Percentiles rank a stretch among this genome's conserved stretches.
phyloP scores from a whole-genome alignment of 2,888 invertebrate genomes.

The Dolichomitus sp. region DNA sequence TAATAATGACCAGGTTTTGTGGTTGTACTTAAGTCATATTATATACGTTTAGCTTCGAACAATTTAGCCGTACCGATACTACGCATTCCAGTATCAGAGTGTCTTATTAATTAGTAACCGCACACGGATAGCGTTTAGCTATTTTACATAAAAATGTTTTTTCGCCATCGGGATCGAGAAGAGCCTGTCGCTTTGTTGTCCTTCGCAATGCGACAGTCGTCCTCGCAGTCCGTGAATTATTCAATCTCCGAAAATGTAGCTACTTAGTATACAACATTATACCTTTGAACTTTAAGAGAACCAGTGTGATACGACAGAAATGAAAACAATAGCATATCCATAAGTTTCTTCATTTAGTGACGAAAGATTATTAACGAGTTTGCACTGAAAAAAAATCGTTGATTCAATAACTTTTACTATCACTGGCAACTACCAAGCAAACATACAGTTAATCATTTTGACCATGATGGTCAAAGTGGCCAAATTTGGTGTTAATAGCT shows the following conservation, averaged over 20 bases:
- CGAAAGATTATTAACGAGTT: conserved; percentile 5
- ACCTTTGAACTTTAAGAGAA: conserved; percentile 65
- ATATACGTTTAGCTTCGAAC: conserved; percentile 76
- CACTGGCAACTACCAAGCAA: too few relatives aligned
- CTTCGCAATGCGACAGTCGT: conserved; percentile 16
- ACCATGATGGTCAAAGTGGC: too few relatives aligned
- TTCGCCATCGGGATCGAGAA: conserved; percentile 14
- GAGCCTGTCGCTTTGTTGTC: neutral
- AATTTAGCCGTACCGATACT: conserved; percentile 70
- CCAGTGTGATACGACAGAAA: conserved; percentile 68
- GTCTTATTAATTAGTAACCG: conserved; percentile 67
- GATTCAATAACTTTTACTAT: too few relatives aligned
- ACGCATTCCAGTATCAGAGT: conserved; percentile 74
- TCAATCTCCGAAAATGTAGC: conserved; percentile 30
- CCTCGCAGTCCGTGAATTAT: conserved; percentile 27
- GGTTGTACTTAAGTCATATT: conserved; percentile 86
- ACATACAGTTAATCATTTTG: too few relatives aligned
- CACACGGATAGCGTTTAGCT: conserved; percentile 41
- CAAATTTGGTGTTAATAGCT: too few relatives aligned
- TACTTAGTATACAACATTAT: conserved; percentile 57
- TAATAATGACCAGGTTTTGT: conserved; percentile 86
- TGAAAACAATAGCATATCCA: conserved; percentile 47
- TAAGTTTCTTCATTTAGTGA: conserved; percentile 43
- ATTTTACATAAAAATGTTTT: conserved; percentile 17
- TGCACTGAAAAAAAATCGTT: too few relatives aligned